phyloP scores from a whole-genome alignment of 2,113 vertebrate genomes.

The Cheilinus undulatus region DNA sequence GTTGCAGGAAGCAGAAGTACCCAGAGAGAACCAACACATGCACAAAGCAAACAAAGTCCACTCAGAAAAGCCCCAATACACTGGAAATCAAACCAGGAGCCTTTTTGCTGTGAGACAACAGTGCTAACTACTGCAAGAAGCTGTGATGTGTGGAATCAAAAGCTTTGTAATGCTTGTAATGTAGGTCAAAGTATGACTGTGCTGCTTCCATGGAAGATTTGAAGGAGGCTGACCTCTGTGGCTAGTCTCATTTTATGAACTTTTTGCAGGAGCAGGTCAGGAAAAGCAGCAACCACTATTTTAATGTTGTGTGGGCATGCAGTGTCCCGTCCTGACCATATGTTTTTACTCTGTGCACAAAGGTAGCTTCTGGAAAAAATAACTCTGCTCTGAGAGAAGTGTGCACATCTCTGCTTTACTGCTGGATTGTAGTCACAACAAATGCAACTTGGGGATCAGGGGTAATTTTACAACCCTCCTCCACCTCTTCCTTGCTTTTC shows the following conservation, averaged over 20 bases:
- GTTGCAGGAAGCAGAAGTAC: no score
- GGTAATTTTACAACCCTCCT: conserved; percentile 7
- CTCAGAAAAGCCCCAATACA: no score
- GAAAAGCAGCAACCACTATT: neutral
- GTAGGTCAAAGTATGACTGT: neutral
- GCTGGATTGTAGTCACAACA: conserved; percentile 58
- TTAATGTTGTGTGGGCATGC: neutral
- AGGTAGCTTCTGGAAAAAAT: conserved; percentile 54
- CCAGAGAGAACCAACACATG: no score
- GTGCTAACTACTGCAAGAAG: no score
- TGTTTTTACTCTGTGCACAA: neutral
- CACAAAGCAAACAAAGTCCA: no score
- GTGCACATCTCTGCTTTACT: conserved; percentile 43
- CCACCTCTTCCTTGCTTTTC: conserved; percentile 18
- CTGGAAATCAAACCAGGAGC: no score
- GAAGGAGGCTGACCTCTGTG: neutral
- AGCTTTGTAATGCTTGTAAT: no score
- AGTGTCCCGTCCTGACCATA: neutral
- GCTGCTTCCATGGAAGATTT: neutral
- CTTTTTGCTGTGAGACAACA: no score
- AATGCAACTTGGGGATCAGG: conserved; percentile 13
- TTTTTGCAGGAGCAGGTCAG: conserved; percentile 11
- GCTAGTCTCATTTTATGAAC: neutral
- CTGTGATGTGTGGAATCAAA: no score
- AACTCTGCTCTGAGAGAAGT: conserved; percentile 2